A percentile compares a stretch with the other conserved stretches of the same genome.
phyloP scores from a whole-genome alignment of 1,140 invertebrate genomes.

The Ooceraea biroi region DNA sequence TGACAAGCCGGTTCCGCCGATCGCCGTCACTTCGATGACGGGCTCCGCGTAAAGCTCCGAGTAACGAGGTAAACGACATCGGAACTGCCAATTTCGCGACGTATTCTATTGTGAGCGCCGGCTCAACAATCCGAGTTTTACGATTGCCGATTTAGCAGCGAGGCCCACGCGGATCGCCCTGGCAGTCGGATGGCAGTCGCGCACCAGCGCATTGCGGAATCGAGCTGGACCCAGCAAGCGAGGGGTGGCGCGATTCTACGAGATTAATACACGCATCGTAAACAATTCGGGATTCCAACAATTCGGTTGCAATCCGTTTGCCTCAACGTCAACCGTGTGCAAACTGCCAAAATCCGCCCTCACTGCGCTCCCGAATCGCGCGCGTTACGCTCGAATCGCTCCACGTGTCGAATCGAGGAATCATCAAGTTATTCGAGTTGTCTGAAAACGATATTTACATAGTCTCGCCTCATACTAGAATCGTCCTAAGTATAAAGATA shows the following conservation, averaged over 20 bases:
- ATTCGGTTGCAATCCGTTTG: too few relatives aligned
- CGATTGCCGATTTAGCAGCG: slow-evolving; percentile 45
- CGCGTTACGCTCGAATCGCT: slow-evolving; percentile 9
- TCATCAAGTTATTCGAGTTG: neutral
- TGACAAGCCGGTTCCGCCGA: neutral
- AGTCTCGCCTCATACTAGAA: too few relatives aligned
- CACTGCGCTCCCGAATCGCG: neutral
- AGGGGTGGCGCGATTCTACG: neutral
- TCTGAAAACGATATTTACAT: neutral
- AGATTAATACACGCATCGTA: slow-evolving; percentile 10
- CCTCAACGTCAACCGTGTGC: neutral
- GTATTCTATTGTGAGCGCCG: slow-evolving; percentile 55
- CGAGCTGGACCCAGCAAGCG: neutral
- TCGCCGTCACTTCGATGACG: neutral
- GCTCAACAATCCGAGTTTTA: slow-evolving; percentile 53
- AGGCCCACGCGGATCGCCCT: slow-evolving; percentile 36
- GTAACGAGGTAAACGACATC: slow-evolving; percentile 46
- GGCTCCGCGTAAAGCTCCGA: neutral
- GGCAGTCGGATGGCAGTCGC: neutral
- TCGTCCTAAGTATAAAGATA: too few relatives aligned
- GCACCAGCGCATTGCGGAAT: slow-evolving; percentile 7
- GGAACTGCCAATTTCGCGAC: slow-evolving; percentile 37
- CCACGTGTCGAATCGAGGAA: neutral
- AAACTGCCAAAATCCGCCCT: slow-evolving; percentile 4
- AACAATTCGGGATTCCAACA: slow-evolving; percentile 21